These are phyloP conservation scores for Tinamus guttatus DNA, from an alignment of 2,113 vertebrate species.

Conservation along the genomic window DNA sequence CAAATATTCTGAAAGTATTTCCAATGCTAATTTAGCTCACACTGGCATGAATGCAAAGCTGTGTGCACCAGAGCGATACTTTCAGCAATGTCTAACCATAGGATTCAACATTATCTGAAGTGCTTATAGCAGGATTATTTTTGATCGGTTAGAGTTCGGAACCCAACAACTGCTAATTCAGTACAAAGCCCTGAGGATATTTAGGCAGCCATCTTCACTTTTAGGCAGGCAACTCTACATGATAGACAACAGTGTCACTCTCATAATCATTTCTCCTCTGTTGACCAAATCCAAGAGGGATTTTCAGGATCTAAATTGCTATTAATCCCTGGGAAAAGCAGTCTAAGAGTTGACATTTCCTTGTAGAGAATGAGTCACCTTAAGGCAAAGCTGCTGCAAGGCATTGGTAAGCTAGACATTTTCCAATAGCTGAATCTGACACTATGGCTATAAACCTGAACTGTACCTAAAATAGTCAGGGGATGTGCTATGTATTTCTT, in stretches of 20 bases:
- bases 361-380: background rate
- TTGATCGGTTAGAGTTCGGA: background rate
- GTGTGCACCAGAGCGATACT: background rate
- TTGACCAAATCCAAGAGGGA: background rate
- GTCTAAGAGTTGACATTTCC: background rate
- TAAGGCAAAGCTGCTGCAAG: background rate
- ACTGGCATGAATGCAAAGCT: background rate
- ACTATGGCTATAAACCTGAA: background rate
- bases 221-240: background rate
- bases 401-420: background rate
- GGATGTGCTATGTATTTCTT: background rate
- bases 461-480: background rate
- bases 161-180: background rate
- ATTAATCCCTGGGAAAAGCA: background rate
- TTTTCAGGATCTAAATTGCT: background rate
- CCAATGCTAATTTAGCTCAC: background rate
- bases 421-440: background rate
- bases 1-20: background rate
- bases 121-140: background rate
- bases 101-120: background rate
- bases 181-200: background rate
- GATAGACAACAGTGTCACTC: background rate
- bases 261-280: background rate
- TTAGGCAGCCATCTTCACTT: background rate
- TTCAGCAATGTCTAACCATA: background rate